phyloP scores from a whole-genome alignment of 2,113 vertebrate species.

The Cercopithecus mona region DNA sequence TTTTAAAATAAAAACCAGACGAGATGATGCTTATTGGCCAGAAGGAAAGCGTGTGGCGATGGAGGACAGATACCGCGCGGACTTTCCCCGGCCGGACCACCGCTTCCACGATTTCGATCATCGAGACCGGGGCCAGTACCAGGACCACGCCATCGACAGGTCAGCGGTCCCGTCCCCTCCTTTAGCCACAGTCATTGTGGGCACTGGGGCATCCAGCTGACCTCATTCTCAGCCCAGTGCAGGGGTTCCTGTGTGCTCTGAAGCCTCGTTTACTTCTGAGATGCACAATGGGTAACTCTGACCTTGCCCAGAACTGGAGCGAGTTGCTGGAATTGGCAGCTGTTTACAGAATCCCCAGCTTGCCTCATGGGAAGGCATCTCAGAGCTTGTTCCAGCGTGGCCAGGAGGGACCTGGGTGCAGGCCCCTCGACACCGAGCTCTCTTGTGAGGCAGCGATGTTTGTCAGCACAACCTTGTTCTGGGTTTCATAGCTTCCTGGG shows the following conservation, averaged over 20 bases:
- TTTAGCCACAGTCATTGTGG: background rate
- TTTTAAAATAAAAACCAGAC: slow-evolving; percentile 78
- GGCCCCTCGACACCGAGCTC: too few species aligned
- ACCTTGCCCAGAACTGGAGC: background rate
- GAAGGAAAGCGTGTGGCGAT: slow-evolving; percentile 90
- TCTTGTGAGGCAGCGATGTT: background rate
- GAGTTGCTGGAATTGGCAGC: background rate
- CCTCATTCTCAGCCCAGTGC: background rate
- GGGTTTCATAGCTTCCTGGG: background rate
- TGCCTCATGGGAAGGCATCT: background rate
- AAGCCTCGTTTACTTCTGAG: background rate
- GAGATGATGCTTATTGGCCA: slow-evolving; percentile 91
- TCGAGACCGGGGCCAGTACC: slow-evolving; percentile 92
- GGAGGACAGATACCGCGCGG: slow-evolving; percentile 91
- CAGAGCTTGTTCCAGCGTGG: rapidly evolving
- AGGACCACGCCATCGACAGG: slow-evolving; percentile 90
- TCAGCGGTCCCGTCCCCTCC: slow-evolving; percentile 9
- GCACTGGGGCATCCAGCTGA: background rate
- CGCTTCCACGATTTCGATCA: slow-evolving; percentile 95
- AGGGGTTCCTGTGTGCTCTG: background rate
- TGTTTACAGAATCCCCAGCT: rapidly evolving
- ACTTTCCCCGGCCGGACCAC: slow-evolving; percentile 91
- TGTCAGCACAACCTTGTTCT: background rate
- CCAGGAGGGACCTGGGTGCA: background rate
- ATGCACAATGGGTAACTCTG: background rate